phyloP scores from a whole-genome alignment of 1,140 invertebrate species.

The Nebria ingens region DNA sequence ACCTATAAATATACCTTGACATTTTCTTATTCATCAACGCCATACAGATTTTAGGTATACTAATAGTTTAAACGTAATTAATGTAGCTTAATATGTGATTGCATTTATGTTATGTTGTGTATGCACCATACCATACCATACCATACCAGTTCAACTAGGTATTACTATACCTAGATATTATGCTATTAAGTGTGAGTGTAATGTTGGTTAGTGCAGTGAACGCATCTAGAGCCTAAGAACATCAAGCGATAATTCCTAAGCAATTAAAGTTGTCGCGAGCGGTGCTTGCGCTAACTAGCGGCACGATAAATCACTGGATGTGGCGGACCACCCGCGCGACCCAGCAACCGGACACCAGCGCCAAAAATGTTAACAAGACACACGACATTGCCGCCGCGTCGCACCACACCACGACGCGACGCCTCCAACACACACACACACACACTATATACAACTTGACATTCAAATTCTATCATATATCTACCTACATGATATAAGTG shows the following conservation, averaged over 20 bases:
- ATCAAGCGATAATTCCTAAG: constrained; percentile 1
- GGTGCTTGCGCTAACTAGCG: constrained; percentile 2
- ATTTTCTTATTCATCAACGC: too few species aligned
- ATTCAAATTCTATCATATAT: not conserved
- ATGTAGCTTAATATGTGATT: too few species aligned
- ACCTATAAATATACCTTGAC: too few species aligned
- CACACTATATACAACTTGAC: not conserved
- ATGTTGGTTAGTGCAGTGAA: too few species aligned
- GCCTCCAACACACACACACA: not conserved
- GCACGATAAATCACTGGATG: not conserved
- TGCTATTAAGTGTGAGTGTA: too few species aligned
- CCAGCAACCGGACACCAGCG: not conserved
- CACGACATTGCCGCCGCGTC: not conserved
- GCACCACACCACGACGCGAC: not conserved
- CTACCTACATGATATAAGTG: not conserved
- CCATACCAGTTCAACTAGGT: too few species aligned
- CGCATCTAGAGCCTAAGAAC: too few species aligned
- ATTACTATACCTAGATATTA: too few species aligned
- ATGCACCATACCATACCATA: too few species aligned
- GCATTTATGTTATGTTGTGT: too few species aligned
- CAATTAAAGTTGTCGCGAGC: constrained; percentile 7
- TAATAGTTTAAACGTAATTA: too few species aligned
- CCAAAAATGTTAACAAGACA: not conserved
- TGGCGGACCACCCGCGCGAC: not conserved
- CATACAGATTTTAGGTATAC: too few species aligned